Base-by-base conservation (phyloP, 2,888 invertebrate species). In the Morinoia aosen region DNA sequence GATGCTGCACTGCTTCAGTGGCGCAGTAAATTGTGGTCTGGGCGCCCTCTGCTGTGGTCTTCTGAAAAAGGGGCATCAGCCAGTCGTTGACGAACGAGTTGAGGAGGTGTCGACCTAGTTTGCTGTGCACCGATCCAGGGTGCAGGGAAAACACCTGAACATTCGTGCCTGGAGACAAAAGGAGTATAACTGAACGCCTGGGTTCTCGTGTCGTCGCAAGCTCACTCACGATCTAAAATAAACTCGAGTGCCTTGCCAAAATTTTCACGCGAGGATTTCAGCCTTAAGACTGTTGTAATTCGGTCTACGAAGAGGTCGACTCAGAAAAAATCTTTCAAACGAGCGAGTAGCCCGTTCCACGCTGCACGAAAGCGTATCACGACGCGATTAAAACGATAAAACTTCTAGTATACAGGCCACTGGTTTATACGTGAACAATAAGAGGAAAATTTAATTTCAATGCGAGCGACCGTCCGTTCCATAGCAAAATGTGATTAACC, bases 21-120 rank as follows among this genome's bases (percentile, higher is more conserved):
- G 96, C 96, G 91, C 96, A 96, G 94, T 96, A 95, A 19, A 97
- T 94, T 14, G 97, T 96, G 12, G 97, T 97, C 93, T 99, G 98
- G 16, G 98, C 98, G 8, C 99, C 99, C 97, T 98, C 98, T 96
- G 98, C 98, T 0, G 98, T 98, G 0, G 98, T 98, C 97, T 96
- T 96, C 19, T 56, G 14, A 7, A 96, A 39, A 4, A 96, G n/a
- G 3, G 94, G 19, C 33, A 33, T 7, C 0, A 95, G 14, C 40
- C 48, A 94, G 94, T 94, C 97, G 96, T 93, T 97, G 88, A 91
- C 48, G 58, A 14, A 96, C 19, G 56, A 96, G 96, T 33, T 96
- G 91, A 76, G 14, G 3, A 95, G 33, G 19, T 96, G 96, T 16
- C 96, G 96, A 25, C 33, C 61, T 8, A 96, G 58, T 40, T 96